A percentile compares a stretch with the other conserved stretches of the same genome.
Evolutionary conservation across 2,113 vertebrate species (phyloP).

Genomic region (Galemys pyrenaicus): DNA sequence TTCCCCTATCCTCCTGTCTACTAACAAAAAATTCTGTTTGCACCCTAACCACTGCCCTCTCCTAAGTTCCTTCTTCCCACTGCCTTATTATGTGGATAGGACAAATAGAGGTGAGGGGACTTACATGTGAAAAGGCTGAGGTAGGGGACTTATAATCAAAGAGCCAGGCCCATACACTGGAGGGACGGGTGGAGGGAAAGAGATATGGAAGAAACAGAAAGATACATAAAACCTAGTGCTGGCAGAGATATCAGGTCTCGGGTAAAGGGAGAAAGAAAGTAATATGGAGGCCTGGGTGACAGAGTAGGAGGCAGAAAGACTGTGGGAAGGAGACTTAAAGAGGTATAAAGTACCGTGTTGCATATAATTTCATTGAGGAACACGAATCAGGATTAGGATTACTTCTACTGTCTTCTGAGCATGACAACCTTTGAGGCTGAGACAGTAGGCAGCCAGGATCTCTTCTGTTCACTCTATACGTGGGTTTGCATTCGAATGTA

Average conservation of each 20-base stretch:
- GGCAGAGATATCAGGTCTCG: neutral
- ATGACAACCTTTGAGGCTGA: neutral
- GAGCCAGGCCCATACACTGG: neutral
- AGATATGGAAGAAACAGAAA: neutral
- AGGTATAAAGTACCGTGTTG: neutral
- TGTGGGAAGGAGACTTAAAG: neutral
- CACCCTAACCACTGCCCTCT: neutral
- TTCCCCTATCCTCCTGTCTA: neutral
- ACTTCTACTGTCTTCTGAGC: conserved; percentile 10
- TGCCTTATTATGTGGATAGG: neutral
- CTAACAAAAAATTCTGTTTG: neutral
- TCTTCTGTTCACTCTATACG: neutral
- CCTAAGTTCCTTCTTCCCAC: too few relatives aligned
- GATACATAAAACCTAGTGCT: neutral
- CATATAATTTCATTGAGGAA: neutral
- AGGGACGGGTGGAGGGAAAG: too few relatives aligned
- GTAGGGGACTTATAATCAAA: neutral
- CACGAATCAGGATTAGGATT: neutral
- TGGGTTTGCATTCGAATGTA: neutral
- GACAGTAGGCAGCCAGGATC: neutral
- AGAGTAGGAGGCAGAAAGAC: neutral
- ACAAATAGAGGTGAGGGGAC: neutral
- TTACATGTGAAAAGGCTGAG: neutral
- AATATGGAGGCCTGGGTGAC: neutral
- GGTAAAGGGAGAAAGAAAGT: neutral